Evolutionary conservation across 2,113 vertebrate genomes (phyloP), one percentile per base, ranked within the genome.

Genomic region (Donacobius atricapilla): DNA sequence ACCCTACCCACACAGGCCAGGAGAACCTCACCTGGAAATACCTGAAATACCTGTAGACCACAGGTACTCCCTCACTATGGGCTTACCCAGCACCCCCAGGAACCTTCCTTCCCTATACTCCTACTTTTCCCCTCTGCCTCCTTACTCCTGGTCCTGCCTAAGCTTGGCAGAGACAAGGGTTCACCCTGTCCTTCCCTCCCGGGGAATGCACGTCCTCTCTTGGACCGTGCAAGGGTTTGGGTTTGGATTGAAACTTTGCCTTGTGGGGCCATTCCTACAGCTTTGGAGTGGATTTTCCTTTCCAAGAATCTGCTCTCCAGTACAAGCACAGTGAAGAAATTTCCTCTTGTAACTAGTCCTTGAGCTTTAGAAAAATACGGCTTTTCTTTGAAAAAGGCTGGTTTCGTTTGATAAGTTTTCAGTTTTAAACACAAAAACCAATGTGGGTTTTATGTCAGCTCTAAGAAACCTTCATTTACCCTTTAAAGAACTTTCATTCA

Each of bases 31-130:
- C 87, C 94, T 97, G 82, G 75, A 91, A 96, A 95, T 94, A 92
- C 95, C 85, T 93, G 95, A 94, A 93, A 96, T 95, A 70, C 87
- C 54, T 96, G 75, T 78, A 65, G 65, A 70, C 25, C 61, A 48
- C 57, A 57, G 12, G 9, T 50, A 15, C 31, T 94, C 25, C 40
- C 27, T 90, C 54, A 11, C n/a, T 81, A 5, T 3, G 5, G 44
- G 57, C n/a, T 96, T 44, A n/a, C 27, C 1, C 13, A 83, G 66
- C 81, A 64, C 24, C 11, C 14, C 2, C 25, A 23, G 1, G 70
- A 58, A 77, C 42, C 58, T 72, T 45, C 37, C 63, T 35, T 61
- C 28, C 45, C 58, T 40, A 6, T 0, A 0, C 21, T 94, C 22
- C 70, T 63, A 28, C 27, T 84, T 96, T 76, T 81, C 11, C 1